phyloP scores from a whole-genome alignment of 2,888 invertebrate species.

The Athetis lepigone region DNA sequence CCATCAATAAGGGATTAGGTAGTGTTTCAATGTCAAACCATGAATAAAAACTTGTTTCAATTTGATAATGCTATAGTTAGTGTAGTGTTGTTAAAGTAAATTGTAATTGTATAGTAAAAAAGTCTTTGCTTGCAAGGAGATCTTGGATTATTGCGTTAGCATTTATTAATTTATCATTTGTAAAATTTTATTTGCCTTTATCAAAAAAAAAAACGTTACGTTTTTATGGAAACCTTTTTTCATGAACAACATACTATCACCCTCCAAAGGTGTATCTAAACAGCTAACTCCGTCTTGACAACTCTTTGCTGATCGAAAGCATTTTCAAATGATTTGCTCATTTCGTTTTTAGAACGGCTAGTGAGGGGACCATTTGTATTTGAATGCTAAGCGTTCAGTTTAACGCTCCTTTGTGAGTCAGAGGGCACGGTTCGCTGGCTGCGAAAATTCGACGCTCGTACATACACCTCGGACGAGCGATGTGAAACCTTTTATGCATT shows the following conservation, averaged over 20 bases:
- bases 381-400: constrained; percentile 79
- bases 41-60: constrained; percentile 30
- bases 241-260: too few relatives aligned
- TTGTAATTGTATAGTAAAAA: background rate
- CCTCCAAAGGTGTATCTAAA: background rate
- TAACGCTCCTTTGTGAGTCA: constrained; percentile 84
- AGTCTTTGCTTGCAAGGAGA: too few relatives aligned
- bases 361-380: constrained; percentile 75
- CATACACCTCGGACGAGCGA: constrained; percentile 65
- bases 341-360: constrained; percentile 68
- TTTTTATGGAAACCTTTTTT: too few relatives aligned
- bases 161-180: too few relatives aligned
- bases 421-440: constrained; percentile 83
- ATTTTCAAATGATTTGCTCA: constrained; percentile 56
- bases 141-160: too few relatives aligned
- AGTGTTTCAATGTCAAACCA: constrained; percentile 38
- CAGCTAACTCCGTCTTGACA: background rate
- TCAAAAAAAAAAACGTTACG: too few relatives aligned
- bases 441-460: constrained; percentile 83
- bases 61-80: constrained; percentile 11
- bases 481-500: constrained; percentile 61
- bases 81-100: constrained; percentile 6
- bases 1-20: constrained; percentile 36
- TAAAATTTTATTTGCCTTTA: too few relatives aligned
- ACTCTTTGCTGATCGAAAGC: background rate